A percentile compares a stretch with the other conserved stretches of the same genome.
Conservation (phyloP, 2,113 vertebrate species). For the Agelaius phoeniceus region DNA sequence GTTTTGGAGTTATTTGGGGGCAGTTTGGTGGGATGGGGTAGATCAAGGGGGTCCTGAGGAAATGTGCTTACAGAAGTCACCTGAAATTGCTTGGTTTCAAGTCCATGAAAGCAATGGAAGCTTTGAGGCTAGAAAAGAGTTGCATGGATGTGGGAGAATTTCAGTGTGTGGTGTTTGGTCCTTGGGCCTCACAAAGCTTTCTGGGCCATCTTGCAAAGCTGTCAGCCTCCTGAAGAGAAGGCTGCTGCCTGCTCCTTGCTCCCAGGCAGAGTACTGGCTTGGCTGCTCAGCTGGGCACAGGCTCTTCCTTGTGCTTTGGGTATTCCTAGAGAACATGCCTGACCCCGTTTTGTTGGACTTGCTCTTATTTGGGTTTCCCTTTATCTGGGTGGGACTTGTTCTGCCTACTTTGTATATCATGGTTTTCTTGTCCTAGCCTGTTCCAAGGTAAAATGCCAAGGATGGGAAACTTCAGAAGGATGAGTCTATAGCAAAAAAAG, state of each 20-base stretch:
- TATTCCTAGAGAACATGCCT: conserved; percentile 47
- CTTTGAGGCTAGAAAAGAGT: not conserved
- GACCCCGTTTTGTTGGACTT: conserved; percentile 10
- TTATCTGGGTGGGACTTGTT: conserved; percentile 30
- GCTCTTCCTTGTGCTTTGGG: not conserved
- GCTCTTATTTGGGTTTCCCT: conserved; percentile 53
- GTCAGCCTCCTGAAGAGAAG: not conserved
- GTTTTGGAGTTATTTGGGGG: not conserved
- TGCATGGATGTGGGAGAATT: not conserved
- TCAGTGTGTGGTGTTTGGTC: accelerated
- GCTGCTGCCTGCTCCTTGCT: not conserved
- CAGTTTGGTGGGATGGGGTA: accelerated
- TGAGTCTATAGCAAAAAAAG: conserved; percentile 6
- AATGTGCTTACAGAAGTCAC: accelerated
- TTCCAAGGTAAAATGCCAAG: not conserved
- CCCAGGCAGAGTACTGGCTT: not conserved
- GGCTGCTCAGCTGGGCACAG: not conserved
- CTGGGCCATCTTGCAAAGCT: not conserved
- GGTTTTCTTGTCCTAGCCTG: conserved; percentile 43
- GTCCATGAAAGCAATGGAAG: not conserved
- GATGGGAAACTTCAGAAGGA: conserved; percentile 43
- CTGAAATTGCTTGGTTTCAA: not conserved
- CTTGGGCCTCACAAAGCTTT: not conserved
- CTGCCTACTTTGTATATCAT: not conserved
- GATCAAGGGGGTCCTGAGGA: not conserved